Conservation (phyloP, 2,797 vertebrate genomes). For the Rhabdophis nuchalis region DNA sequence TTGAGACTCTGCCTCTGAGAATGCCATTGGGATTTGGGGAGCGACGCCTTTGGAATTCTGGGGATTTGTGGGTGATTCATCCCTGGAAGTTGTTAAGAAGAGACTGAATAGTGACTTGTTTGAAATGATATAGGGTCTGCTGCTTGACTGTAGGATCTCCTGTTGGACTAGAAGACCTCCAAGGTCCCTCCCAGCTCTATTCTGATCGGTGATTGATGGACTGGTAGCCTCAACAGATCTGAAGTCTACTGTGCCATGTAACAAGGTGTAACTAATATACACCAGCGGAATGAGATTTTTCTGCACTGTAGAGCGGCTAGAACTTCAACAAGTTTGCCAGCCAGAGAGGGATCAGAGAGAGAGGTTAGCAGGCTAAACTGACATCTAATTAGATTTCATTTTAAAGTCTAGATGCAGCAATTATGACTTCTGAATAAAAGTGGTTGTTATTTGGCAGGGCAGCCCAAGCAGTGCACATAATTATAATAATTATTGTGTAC, state of each 20-base stretch:
- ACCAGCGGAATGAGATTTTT: slow-evolving; percentile 37
- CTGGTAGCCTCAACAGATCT: neutral
- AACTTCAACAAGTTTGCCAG: neutral
- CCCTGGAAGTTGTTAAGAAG: too few species aligned
- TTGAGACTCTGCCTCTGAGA: neutral
- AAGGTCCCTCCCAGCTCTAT: too few species aligned
- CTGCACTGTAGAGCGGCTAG: neutral
- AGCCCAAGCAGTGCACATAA: slow-evolving; percentile 74
- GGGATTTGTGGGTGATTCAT: too few species aligned
- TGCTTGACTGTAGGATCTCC: too few species aligned
- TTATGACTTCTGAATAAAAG: slow-evolving; percentile 78
- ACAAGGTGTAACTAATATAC: neutral
- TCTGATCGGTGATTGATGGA: neutral
- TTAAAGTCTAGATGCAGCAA: slow-evolving; percentile 72
- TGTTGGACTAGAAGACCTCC: too few species aligned
- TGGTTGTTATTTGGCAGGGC: slow-evolving; percentile 76
- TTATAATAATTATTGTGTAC: slow-evolving; percentile 81
- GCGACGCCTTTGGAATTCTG: neutral
- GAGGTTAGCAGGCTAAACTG: slow-evolving; percentile 44
- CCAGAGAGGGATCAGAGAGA: neutral
- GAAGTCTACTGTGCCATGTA: neutral
- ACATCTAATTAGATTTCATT: slow-evolving; percentile 78
- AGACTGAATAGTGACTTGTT: too few species aligned
- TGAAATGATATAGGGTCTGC: too few species aligned
- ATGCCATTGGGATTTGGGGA: too few species aligned